Base-by-base conservation (phyloP, 2,888 invertebrate genomes). In the Unio delphinus region DNA sequence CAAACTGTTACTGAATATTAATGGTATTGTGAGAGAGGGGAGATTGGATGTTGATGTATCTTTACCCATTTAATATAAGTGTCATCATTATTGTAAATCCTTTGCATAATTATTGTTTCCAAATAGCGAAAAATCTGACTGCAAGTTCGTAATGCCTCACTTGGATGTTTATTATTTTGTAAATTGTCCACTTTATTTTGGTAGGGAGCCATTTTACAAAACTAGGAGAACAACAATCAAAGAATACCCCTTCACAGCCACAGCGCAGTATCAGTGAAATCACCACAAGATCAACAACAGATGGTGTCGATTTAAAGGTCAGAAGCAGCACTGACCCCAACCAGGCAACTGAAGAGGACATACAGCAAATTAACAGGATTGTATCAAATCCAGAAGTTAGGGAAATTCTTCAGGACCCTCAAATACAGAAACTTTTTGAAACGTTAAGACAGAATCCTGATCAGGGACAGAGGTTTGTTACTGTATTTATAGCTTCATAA, bases 121-220 rank as follows among this genome's bases (percentile, higher is more conserved):
- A 34, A 34, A 34, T 0, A 6, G 34, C 34, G 4, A 34, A 34
- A 0, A 34, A 34, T 34, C 34, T 34, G 34, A 34, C 34, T 34
- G 6, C 34, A 34, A 34, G 34, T 34, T 34, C 34, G 0, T 34
- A 7, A 34, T 34, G 34, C 34, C 34, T 34, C 34, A 45, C 63
- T 20, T n/a, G 63, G 55, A 26, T 60, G 7, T 20, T 60, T 20
- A 17, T 55, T 54, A 30, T 23, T 4, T 28, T 23, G 8, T 55
- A 26, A 8, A n/a, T 18, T 3, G 23, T 55, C 26, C 34, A n/a
- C 56, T 7, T 23, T 70, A 18, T 72, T n/a, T 61, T 77, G 73
- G 15, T 72, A 87, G 87, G 87, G 30, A 80, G 84, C 54, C 87
- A 87, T 71, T 86, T 87, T 69, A 78, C 79, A 57, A 75, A 76